A percentile compares a stretch with the other conserved stretches of the same genome.
These are phyloP conservation scores for Drosophila longiperda DNA, from an alignment of 2,888 invertebrate species.

Conservation along the genomic window DNA sequence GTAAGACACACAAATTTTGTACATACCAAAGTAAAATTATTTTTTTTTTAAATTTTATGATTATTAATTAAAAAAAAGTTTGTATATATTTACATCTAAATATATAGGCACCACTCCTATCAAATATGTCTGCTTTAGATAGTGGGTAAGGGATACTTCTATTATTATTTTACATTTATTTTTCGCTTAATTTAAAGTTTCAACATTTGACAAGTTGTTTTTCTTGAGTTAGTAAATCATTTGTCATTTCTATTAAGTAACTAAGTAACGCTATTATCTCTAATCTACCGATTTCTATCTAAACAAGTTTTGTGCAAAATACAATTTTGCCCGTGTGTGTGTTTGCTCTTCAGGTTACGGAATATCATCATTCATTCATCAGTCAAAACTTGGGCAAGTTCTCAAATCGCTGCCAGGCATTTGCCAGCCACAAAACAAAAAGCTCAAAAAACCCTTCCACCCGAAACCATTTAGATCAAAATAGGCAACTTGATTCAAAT, in stretches of 20 bases:
- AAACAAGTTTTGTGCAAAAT: conserved; percentile 25
- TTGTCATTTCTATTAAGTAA: background rate
- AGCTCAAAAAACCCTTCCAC: conserved; percentile 20
- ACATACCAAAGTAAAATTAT: background rate
- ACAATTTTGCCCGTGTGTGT: background rate
- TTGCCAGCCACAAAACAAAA: conserved; percentile 58
- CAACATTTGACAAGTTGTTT: background rate
- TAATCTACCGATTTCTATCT: conserved; percentile 28
- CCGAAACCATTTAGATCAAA: conserved; percentile 51
- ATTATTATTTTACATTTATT: background rate
- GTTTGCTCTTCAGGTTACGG: background rate
- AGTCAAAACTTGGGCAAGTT: conserved; percentile 51
- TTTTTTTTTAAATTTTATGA: background rate
- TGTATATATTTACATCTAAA: background rate
- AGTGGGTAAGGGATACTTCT: background rate
- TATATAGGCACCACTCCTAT: too few species aligned
- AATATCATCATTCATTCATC: conserved; percentile 41
- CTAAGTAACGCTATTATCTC: background rate
- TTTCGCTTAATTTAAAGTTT: too few species aligned
- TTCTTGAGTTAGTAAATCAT: background rate
- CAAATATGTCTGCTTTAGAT: background rate
- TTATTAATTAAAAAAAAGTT: background rate
- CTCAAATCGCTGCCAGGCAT: conserved; percentile 53
- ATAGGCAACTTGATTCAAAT: conserved; percentile 57
- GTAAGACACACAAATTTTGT: background rate